phyloP scores from a whole-genome alignment of 2,888 invertebrate species.

The Dione juno region DNA sequence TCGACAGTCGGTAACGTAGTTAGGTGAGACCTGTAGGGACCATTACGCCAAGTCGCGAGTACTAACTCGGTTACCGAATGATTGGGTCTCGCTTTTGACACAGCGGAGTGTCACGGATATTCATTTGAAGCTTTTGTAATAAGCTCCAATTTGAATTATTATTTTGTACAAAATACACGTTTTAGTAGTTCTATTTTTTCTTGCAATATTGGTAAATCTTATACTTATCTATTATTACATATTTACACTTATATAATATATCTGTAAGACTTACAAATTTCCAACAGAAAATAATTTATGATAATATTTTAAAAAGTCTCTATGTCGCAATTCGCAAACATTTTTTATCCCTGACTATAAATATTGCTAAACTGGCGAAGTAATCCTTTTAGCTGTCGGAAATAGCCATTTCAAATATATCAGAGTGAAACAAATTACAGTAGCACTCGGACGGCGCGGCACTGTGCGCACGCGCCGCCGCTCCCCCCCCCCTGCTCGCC shows the following conservation, averaged over 20 bases:
- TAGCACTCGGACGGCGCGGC: slow-evolving; percentile 1
- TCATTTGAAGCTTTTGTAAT: not conserved
- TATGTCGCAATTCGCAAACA: slow-evolving; percentile 1
- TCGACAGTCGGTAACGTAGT: slow-evolving; percentile 13
- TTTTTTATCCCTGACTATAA: slow-evolving; percentile 23
- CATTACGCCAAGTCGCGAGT: slow-evolving; percentile 1
- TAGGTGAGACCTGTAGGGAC: not conserved
- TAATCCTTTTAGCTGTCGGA: slow-evolving; percentile 33
- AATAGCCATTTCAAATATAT: slow-evolving; percentile 27
- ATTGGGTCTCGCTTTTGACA: not conserved
- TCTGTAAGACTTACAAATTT: too few species aligned
- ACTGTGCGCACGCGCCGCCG: slow-evolving; percentile 27
- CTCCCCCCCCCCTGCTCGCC: not conserved
- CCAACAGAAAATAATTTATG: not conserved
- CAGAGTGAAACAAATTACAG: slow-evolving; percentile 23
- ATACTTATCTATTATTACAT: too few species aligned
- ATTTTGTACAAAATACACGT: not conserved
- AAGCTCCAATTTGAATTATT: too few species aligned
- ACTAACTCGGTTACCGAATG: not conserved
- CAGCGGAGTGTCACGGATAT: not conserved
- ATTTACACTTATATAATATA: too few species aligned
- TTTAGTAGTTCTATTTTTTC: not conserved
- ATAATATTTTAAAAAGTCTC: not conserved
- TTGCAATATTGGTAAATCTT: too few species aligned
- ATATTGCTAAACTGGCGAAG: slow-evolving; percentile 23